Conservation (phyloP, 2,113 vertebrate species). For the Fregetta grallaria region DNA sequence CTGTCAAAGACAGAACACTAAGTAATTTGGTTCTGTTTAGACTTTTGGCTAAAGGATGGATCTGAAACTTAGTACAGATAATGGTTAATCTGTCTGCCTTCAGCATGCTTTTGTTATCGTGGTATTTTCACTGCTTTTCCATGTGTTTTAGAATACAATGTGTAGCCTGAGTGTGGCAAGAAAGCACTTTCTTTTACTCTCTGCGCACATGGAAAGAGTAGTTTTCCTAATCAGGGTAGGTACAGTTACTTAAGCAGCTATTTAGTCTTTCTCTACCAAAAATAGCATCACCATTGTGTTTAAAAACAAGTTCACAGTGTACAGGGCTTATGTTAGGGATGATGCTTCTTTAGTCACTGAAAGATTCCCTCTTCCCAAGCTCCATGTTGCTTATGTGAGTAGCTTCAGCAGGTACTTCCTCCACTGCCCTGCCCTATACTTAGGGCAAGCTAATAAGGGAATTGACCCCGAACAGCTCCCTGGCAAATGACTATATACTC, state of each 20-base stretch:
- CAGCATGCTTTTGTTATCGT: neutral
- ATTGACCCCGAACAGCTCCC: neutral
- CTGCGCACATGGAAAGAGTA: neutral
- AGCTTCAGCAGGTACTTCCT: neutral
- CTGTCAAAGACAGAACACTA: neutral
- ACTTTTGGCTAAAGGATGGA: neutral
- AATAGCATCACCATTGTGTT: neutral
- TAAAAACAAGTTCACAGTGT: neutral
- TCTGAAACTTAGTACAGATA: neutral
- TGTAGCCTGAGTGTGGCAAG: neutral
- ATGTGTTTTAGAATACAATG: neutral
- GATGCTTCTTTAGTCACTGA: neutral
- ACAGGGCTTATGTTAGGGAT: neutral
- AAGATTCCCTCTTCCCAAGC: neutral
- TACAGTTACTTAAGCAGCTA: neutral
- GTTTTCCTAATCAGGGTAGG: neutral
- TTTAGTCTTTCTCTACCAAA: neutral
- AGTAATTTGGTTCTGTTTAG: neutral
- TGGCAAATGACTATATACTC: neutral
- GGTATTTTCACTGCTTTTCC: neutral
- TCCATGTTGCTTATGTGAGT: neutral
- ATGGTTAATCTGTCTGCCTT: neutral
- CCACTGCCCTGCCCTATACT: neutral
- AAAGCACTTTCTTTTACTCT: neutral
- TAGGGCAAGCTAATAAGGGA: neutral